Base-by-base conservation (phyloP, 2,797 vertebrate genomes). In the Hyperoplus immaculatus region DNA sequence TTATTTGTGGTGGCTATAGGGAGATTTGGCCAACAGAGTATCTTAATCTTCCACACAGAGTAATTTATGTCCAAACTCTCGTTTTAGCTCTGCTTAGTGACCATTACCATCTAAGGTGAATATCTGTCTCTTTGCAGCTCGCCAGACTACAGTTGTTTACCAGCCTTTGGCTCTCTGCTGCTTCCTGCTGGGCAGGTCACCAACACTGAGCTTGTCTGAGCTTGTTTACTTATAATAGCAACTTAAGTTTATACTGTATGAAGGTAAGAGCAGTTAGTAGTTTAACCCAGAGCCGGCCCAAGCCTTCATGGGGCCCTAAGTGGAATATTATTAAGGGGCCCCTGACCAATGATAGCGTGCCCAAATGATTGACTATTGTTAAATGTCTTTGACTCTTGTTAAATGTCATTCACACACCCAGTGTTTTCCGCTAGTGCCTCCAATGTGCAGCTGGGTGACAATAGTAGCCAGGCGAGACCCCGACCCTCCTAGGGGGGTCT, bases 131-230 rank as follows among this genome's bases (percentile, higher is more conserved):
- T 51, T 11, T 42, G 8, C 36, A 9, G 7, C 8, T 65, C 36
- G 16, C 29, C 29, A 29, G 29, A 43, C 7, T 36, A 15, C 46
- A 15, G 46, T 8, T 21, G 12, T 51, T 58, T 29, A 53, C 8
- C 11, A 43, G 42, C 13, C 5, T 38, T 43, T 45, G 29, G 46
- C 69, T 61, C 68, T 72, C 55, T 77, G 75, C 65, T 66, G 56
- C 61, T 21, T 67, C 39, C 51, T 71, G 62, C 62, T 67, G 61
- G 76, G 13, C 57, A 49, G 38, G 5, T 60, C 38, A 63, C 42
- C 66, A 4, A 72, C 67, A 56, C 50, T 60, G 9, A 0, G 0
- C 21, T 16, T 21, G 29, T 58, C 14, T 58, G n/a, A 53, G 43
- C 29, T 58, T 63, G 55, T 60, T 69, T 38, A 14, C 14, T 13